Base-by-base conservation (phyloP, 1,140 invertebrate species). In the Drosophila bocki region DNA sequence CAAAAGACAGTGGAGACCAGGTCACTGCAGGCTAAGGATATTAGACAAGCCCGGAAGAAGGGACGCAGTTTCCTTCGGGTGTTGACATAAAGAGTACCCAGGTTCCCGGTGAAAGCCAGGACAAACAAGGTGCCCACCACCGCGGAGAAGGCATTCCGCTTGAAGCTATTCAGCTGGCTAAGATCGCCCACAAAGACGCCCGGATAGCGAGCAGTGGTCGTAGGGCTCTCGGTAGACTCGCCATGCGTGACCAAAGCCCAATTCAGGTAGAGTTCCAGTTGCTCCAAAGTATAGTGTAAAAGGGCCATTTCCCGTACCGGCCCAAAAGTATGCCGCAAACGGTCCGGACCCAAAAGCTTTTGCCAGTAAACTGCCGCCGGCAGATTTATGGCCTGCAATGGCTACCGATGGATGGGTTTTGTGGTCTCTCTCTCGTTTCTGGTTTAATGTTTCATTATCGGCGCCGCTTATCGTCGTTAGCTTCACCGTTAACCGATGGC, bases 21-120 rank as follows among this genome's bases (percentile, higher is more conserved):
- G 77, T 94, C 94, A 35, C 93, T 93, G 39, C 91, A 51, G 17
- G 93, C 93, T 53, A 94, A 77, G 0, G 93, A 93, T 13, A 94
- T 92, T 8, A 94, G 88, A 15, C 92, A 94, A 48, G 85, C 84
- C 51, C 92, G 75, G 7, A 92, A 93, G 29, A 93, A 88, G 4
- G 90, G 86, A 0, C 92, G 60, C 45, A 93, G 53, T 45, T 92
- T 86, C 12, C 92, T 67, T 0, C 78, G 71, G 2, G 59, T 64
- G 35, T 92, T 93, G 42, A 92, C 92, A 56, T 70, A 80, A 12
- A 93, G 48, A 0, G 88, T 78, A 19, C 82, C 44, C 5, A 91
- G 17, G 56, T 93, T 93, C 15, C 82, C 92, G 7, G 78, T 19
- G 5, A 91, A n/a, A 12, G 91, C 72, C 32, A 82, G 35, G 0